Percentiles rank a stretch among this genome's conserved stretches.
phyloP scores from a whole-genome alignment of 1,140 invertebrate species.

The Tetragnatha versicolor region DNA sequence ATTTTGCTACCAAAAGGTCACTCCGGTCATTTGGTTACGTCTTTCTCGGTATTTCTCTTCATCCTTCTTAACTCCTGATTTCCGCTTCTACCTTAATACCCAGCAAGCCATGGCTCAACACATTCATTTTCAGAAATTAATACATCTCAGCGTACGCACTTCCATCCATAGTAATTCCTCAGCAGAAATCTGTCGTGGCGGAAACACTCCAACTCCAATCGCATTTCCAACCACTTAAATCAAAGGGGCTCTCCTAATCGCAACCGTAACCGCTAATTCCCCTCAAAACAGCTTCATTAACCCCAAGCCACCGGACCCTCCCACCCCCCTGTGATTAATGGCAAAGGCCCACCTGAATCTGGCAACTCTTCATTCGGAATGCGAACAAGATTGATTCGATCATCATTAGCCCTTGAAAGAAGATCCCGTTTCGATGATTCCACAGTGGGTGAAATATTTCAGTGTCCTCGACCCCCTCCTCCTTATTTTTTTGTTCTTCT shows the following conservation, averaged over 20 bases:
- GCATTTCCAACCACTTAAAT: background rate
- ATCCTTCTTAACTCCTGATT: too few species aligned
- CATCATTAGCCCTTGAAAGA: constrained; percentile 1
- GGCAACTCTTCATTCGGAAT: constrained; percentile 45
- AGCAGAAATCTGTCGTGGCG: too few species aligned
- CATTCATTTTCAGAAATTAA: too few species aligned
- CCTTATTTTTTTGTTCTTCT: background rate
- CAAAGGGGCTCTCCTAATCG: background rate
- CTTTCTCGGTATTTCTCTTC: too few species aligned
- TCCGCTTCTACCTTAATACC: too few species aligned
- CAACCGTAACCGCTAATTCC: background rate
- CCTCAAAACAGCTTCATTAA: constrained; percentile 35
- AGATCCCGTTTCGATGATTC: background rate
- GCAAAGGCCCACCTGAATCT: constrained; percentile 2
- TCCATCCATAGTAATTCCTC: too few species aligned
- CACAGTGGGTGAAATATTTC: background rate
- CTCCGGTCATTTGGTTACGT: too few species aligned
- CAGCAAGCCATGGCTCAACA: too few species aligned
- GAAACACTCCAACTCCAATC: background rate
- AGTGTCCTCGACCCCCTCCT: background rate
- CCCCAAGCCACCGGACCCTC: background rate
- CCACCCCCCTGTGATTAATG: constrained; percentile 13
- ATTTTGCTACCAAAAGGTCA: too few species aligned
- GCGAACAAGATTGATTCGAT: constrained; percentile 28
- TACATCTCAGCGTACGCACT: too few species aligned